Evolutionary conservation across 2,797 vertebrate genomes (phyloP).

Genomic region (Sebastes matsubarae): DNA sequence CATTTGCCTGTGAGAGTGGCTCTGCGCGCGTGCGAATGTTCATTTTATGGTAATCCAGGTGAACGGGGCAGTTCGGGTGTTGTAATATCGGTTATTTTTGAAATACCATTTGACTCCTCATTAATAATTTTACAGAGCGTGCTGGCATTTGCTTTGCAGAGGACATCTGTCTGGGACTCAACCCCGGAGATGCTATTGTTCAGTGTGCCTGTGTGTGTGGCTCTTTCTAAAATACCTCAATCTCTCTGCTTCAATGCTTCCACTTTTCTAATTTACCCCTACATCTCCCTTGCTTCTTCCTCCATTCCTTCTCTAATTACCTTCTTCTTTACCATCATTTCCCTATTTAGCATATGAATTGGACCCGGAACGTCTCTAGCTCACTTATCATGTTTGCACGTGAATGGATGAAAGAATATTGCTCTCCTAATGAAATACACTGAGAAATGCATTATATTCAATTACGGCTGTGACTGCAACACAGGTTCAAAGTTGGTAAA

Average conservation of each 20-base stretch:
- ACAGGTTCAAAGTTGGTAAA: constrained; percentile 36
- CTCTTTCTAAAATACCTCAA: constrained; percentile 39
- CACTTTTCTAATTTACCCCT: constrained; percentile 52
- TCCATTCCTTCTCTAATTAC: constrained; percentile 54
- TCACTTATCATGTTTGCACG: constrained; percentile 52
- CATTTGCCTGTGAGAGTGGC: neutral
- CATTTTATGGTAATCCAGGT: constrained; percentile 28
- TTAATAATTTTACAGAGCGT: constrained; percentile 37
- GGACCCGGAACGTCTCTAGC: constrained; percentile 18
- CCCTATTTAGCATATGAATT: constrained; percentile 67
- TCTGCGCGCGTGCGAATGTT: neutral
- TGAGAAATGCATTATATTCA: constrained; percentile 49
- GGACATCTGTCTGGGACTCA: constrained; percentile 56
- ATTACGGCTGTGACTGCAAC: constrained; percentile 41
- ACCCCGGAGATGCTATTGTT: constrained; percentile 37
- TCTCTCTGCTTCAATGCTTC: constrained; percentile 44
- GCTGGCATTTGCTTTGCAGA: constrained; percentile 46
- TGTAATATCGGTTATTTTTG: constrained; percentile 25
- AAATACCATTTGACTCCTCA: constrained; percentile 46
- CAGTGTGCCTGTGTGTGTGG: neutral
- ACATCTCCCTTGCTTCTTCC: constrained; percentile 31
- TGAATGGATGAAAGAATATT: constrained; percentile 28
- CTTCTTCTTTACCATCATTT: constrained; percentile 55
- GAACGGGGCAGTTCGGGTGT: neutral
- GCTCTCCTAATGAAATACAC: constrained; percentile 32